A percentile compares a stretch with the other conserved stretches of the same genome.
Evolutionary conservation across 2,113 vertebrate genomes (phyloP).

Genomic region (Okapia johnstoni): DNA sequence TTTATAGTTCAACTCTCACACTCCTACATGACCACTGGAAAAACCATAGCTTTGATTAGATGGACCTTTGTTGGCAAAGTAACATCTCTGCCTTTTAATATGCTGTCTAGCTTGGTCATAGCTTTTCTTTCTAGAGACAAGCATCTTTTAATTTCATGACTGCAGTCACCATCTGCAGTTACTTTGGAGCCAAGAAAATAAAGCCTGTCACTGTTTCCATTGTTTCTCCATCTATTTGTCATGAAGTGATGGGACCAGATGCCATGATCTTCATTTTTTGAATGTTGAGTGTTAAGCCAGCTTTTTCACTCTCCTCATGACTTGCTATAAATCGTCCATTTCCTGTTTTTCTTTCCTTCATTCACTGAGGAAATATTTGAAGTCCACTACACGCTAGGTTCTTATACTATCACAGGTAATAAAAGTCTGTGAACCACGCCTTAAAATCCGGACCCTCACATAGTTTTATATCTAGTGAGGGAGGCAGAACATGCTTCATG

Average conservation of each 20-base stretch:
- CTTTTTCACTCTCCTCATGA: not conserved
- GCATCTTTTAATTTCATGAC: not conserved
- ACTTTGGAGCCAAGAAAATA: not conserved
- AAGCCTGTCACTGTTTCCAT: not conserved
- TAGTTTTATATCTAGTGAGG: not conserved
- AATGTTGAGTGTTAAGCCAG: not conserved
- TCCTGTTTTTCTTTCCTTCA: not conserved
- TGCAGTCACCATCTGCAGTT: not conserved
- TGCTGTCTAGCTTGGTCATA: not conserved
- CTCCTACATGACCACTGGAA: not conserved
- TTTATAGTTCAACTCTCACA: not conserved
- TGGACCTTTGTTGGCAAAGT: not conserved
- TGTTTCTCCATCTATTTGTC: not conserved
- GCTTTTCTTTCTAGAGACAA: not conserved
- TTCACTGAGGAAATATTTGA: not conserved
- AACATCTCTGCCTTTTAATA: not conserved
- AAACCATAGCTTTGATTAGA: not conserved
- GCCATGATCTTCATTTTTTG: not conserved
- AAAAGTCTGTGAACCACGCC: not conserved
- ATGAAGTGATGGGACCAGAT: not conserved
- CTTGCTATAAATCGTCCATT: not conserved
- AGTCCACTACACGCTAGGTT: not conserved
- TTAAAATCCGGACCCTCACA: not conserved
- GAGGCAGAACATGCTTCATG: not conserved
- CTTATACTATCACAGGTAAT: not conserved